Base-by-base conservation (phyloP, 2,888 invertebrate genomes). In the Phoronis australis region DNA sequence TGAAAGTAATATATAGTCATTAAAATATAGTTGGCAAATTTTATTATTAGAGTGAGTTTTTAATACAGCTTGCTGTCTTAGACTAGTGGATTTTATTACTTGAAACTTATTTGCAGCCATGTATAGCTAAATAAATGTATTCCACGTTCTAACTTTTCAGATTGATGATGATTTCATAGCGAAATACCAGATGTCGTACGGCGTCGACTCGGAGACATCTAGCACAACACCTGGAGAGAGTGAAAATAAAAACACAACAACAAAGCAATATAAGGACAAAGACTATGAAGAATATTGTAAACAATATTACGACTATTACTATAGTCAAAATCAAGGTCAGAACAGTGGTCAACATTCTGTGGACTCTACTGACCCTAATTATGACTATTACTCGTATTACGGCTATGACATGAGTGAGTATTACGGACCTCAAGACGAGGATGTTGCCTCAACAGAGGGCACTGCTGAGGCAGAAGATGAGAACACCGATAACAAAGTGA, bases 141-240 rank as follows among this genome's bases (percentile, higher is more conserved):
- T n/a, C n/a, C n/a, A n/a, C n/a, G n/a, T n/a, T n/a, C n/a, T n/a
- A n/a, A n/a, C n/a, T n/a, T 56, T 73, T 4, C 71, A 84, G 82
- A 84, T 97, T 54, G 92, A 95, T 80, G 94, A 94, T 66, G 92
- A 97, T 65, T 97, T 97, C 70, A 83, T 97, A 80, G 97, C 96
- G 0, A 83, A 83, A 49, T 99, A 99, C 80, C 95, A 97, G 79
- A 87, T 96, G 85, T 91, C 83, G 68, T 97, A 97, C 78, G 80
- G 80, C 4, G 31, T 42, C 21, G 42, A 46, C 5, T 40, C 40
- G n/a, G 25, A 49, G 24, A 43, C 9, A 15, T 9, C 9, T 31
- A 15, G 31, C n/a, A n/a, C n/a, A n/a, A n/a, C n/a, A n/a, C n/a
- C n/a, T n/a, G n/a, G n/a, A n/a, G n/a, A n/a, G n/a, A n/a, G n/a